Evolutionary conservation across 2,797 vertebrate genomes (phyloP), one percentile per base, ranked within the genome.

Genomic region (Cygnus olor): DNA sequence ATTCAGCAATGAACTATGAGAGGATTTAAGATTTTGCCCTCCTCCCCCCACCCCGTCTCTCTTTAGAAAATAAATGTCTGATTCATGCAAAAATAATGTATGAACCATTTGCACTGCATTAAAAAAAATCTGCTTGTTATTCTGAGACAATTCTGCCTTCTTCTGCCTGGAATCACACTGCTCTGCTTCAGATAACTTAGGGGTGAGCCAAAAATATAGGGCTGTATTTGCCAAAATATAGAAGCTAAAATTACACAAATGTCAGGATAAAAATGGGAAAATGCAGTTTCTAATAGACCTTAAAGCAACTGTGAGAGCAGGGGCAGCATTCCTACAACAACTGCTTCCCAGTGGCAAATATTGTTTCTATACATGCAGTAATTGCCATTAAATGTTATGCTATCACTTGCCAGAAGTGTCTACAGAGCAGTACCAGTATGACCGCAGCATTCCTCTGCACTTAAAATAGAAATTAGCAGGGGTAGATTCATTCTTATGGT

Each of bases 61-160:
- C 86, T 85, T 92, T 89, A 96, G 94, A 95, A 95, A 97, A 95
- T 71, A 95, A 96, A 95, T 83, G 86, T 87, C 88, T 96, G 94
- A 96, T 94, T 96, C 92, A 95, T 95, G 89, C 93, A 96, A 96
- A 96, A 94, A 94, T 93, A 94, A 95, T 66, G 90, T 85, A 95
- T 51, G 92, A 96, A 91, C 93, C 63, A 91, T 95, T 96, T 93
- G 87, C 58, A 79, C 74, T 85, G 72, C 77, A 88, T 92, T 93
- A 84, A 92, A 92, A 91, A 45, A 89, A 93, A 36, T 74, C 90
- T 96, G 90, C 95, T 95, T 95, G 92, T 96, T 96, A 89, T 95
- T 96, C 90, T 89, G 92, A 95, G 86, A 96, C 90, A 93, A 76
- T 95, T 94, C 83, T 95, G 85, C 93, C 70, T 95, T 97, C 93